Percentiles rank a stretch among this genome's conserved stretches.
These are phyloP conservation scores for Lasioglossum villosulum DNA, from an alignment of 2,888 invertebrate species.

Conservation along the genomic window DNA sequence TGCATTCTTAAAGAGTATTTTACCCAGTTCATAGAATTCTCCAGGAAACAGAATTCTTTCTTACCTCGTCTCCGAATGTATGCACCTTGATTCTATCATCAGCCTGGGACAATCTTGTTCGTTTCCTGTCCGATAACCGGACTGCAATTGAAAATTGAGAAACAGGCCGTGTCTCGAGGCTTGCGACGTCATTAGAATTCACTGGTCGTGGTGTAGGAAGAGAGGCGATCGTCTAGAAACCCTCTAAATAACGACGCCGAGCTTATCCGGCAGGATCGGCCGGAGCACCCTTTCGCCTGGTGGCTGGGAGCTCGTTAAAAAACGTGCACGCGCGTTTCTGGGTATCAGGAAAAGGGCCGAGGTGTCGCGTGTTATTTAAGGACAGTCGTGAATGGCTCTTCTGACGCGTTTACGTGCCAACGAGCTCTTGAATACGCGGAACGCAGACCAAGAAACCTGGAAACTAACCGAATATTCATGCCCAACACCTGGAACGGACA, in stretches of 20 bases:
- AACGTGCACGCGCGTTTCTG: conserved; percentile 29
- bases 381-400: conserved; percentile 33
- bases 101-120: background rate
- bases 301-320: conserved; percentile 36
- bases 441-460: background rate
- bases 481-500: background rate
- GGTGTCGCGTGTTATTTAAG: conserved; percentile 51
- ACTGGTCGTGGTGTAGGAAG: conserved; percentile 70
- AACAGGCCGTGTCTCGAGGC: conserved; percentile 55
- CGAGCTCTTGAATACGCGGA: background rate
- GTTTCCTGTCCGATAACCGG: conserved; percentile 37
- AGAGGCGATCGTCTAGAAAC: conserved; percentile 77
- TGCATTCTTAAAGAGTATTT: background rate
- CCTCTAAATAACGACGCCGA: conserved; percentile 70
- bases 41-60: background rate
- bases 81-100: conserved; percentile 25
- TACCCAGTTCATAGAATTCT: background rate
- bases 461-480: background rate
- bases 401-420: conserved; percentile 29
- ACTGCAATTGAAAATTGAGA: conserved; percentile 52
- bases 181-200: conserved; percentile 80
- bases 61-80: background rate
- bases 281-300: conserved; percentile 58
- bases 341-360: conserved; percentile 17
- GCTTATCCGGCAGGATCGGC: conserved; percentile 64